These are phyloP conservation scores for Copsychus sechellarum DNA, from an alignment of 2,113 vertebrate genomes.

Conservation along the genomic window DNA sequence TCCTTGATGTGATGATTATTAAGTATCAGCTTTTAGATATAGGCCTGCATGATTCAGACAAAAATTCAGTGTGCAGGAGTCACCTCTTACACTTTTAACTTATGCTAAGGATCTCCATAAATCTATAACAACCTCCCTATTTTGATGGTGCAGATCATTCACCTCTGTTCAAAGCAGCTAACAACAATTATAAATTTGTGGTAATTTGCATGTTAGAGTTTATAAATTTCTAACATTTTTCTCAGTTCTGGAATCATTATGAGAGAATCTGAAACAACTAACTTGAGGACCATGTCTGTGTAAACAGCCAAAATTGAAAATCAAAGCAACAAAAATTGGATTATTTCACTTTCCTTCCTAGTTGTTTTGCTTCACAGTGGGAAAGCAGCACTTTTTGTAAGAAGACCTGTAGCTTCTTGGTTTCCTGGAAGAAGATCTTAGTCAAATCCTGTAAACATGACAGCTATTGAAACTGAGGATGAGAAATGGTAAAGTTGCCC, in stretches of 20 bases:
- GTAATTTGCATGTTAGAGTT: not conserved
- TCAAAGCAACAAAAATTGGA: not conserved
- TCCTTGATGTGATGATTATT: not conserved
- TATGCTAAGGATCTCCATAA: not conserved
- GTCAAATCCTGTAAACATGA: not conserved
- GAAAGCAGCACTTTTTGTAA: not conserved
- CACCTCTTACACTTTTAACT: not conserved
- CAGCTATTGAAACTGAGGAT: not conserved
- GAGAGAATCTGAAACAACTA: not conserved
- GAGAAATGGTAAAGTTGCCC: not conserved
- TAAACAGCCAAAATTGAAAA: not conserved
- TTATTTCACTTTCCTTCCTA: not conserved
- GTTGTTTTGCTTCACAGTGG: not conserved
- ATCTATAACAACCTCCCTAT: not conserved
- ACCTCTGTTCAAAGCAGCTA: fast-evolving
- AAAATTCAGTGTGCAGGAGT: not conserved
- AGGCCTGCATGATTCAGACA: not conserved
- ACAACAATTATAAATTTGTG: not conserved
- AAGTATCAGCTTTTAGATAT: not conserved
- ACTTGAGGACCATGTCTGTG: not conserved
- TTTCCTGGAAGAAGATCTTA: not conserved
- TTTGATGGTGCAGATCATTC: not conserved
- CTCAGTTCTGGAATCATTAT: not conserved
- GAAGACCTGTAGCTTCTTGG: not conserved
- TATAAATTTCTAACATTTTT: not conserved